Evolutionary conservation across 2,888 invertebrate species (phyloP), one percentile per base, ranked within the genome.

Genomic region (Deilephila porcellus): DNA sequence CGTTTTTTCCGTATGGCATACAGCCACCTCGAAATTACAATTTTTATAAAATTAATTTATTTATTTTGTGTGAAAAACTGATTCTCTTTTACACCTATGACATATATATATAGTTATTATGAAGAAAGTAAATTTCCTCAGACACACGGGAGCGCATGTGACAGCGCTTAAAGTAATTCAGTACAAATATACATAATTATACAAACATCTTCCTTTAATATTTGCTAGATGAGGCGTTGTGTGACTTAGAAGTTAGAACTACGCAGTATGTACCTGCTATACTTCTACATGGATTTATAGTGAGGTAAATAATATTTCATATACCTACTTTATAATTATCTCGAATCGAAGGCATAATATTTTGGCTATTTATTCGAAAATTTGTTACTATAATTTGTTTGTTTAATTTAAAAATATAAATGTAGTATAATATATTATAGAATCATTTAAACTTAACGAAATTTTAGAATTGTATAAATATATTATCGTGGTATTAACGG

Each of bases 181-280:
- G 34, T 63, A n/a, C 60, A 73, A 73, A 73, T 73, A 60, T 60
- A 45, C 67, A 70, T 45, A 59, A 45, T 73, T 64, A 67, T 60
- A 60, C 73, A 73, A 73, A 73, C 73, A 29, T 45, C 25, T 70
- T 70, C 56, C 25, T 59, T 32, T 63, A 63, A 34, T 63, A 34
- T 34, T 63, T 63, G 62, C 62, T 32, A 32, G 32, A 32, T 32
- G 32, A 19, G 34, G 34, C 34, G 32, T 63, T 63, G 62, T 63
- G 62, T 63, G 62, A 63, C 17, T 62, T 34, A n/a, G n/a, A 63
- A 63, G 17, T 62, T 34, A n/a, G n/a, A 63, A 63, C 29, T 63
- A 63, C 62, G 62, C 62, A 63, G 62, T 34, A 32, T 63, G 34
- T 32, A 34, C 4, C 17, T 5, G 2, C 29, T 32, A 32, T n/a